A percentile compares a stretch with the other conserved stretches of the same genome.
phyloP scores from a whole-genome alignment of 2,888 invertebrate species.

The Lasioglossum morio region DNA sequence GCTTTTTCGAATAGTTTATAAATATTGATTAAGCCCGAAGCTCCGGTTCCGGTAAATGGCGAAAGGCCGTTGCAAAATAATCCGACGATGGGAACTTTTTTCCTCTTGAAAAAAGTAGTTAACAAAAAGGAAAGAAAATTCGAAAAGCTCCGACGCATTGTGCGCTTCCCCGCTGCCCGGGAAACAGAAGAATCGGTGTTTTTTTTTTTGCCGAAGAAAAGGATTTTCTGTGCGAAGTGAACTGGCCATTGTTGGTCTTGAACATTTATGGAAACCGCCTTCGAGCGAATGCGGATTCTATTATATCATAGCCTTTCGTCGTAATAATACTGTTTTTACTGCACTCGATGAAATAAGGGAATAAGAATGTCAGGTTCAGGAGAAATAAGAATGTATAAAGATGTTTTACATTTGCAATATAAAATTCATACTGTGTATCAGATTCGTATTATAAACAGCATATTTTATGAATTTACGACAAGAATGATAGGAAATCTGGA shows the following conservation, averaged over 20 bases:
- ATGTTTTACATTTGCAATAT: not conserved
- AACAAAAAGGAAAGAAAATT: not conserved
- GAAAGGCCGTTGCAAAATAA: not conserved
- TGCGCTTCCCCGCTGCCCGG: not conserved
- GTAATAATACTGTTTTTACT: not conserved
- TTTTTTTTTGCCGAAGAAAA: not conserved
- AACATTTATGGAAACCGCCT: not conserved
- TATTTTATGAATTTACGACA: not conserved
- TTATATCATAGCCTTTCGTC: not conserved
- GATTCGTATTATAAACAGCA: no score
- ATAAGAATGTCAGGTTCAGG: not conserved
- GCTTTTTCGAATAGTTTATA: not conserved
- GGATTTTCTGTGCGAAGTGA: not conserved
- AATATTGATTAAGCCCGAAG: slow-evolving; percentile 23
- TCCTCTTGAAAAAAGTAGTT: not conserved
- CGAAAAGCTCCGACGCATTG: not conserved
- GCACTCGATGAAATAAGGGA: not conserved
- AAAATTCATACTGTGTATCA: no score
- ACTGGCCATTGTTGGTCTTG: not conserved
- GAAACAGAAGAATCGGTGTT: not conserved
- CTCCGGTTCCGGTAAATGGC: not conserved
- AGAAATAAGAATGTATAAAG: not conserved
- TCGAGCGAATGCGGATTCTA: not conserved
- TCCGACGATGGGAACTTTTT: not conserved
- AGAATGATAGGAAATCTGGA: not conserved